phyloP scores from a whole-genome alignment of 2,888 invertebrate genomes.

The Iselma pallidipennis region DNA sequence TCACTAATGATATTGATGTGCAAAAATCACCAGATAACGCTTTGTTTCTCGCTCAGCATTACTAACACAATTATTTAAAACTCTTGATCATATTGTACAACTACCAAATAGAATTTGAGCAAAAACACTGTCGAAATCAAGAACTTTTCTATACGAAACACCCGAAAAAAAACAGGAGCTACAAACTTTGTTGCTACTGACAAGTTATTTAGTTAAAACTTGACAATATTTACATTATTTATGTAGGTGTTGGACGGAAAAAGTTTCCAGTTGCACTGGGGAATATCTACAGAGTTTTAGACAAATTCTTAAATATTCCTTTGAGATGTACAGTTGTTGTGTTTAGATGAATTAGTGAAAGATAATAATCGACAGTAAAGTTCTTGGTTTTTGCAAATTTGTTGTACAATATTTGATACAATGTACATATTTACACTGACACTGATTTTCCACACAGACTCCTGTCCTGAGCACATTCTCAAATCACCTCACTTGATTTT shows the following conservation, averaged over 20 bases:
- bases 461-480: slow-evolving; percentile 57
- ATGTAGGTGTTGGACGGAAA: too few relatives aligned
- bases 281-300: too few relatives aligned
- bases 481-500: slow-evolving; percentile 58
- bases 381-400: neutral
- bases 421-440: slow-evolving; percentile 52
- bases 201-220: too few relatives aligned
- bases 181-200: too few relatives aligned
- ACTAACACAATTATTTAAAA: neutral
- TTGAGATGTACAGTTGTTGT: too few relatives aligned
- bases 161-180: neutral
- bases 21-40: neutral
- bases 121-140: neutral
- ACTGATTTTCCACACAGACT: slow-evolving; percentile 56
- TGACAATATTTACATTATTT: too few relatives aligned
- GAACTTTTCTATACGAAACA: neutral
- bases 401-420: slow-evolving; percentile 36
- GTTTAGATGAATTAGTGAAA: too few relatives aligned
- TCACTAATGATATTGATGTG: neutral
- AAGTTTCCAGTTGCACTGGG: too few relatives aligned
- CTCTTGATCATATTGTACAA: neutral
- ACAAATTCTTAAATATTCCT: too few relatives aligned
- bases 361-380: neutral
- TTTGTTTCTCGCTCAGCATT: neutral
- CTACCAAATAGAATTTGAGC: neutral